Base-by-base conservation (phyloP, 2,113 vertebrate genomes). In the Balaeniceps rex region DNA sequence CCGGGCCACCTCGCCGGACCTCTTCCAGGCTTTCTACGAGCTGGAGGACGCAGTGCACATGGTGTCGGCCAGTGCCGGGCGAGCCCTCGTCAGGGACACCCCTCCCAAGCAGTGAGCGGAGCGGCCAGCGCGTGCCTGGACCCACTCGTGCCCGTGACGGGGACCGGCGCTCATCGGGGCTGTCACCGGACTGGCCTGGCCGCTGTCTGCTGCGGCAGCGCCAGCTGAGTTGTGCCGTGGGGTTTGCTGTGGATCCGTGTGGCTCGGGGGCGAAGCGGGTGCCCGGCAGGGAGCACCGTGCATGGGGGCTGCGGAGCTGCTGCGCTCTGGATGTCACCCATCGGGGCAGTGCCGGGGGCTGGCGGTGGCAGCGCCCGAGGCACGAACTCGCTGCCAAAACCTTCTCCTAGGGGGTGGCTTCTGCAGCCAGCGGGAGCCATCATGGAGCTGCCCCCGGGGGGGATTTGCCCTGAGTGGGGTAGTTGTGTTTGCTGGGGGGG, bases 11-110 rank as follows among this genome's bases (percentile, higher is more conserved):
- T 83, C 94, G 0, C 90, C 96, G 0, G 58, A 82, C 11, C 70
- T 80, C 44, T 95, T 97, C 90, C 95, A 94, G 74, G 75, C 92
- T 2, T 97, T 97, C 92, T 97, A 97, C 3, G 63, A 93, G 71
- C 87, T 97, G 81, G 96, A 97, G 90, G 97, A 97, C 0, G 51
- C 16, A 0, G 84, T 97, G 49, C 90, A 97, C 5, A 7, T 14
- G 77, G 57, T 96, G 82, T 40, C 76, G 0, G 65, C 95, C 1
- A 1, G 71, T 1, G 1, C 42, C 0, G 38, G 63, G 61, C 54
- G 8, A 26, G n/a, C 31, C 12, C 33, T 66, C 12, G 0, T 3
- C 0, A 25, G 75, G 44, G 76, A 90, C 66, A 5, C 3, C 42
- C 26, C 40, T 26, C 17, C 51, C 78, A 52, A 1, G 36, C 93